Conservation (phyloP, 2,113 vertebrate species). For the Aspiorhynchus laticeps region DNA sequence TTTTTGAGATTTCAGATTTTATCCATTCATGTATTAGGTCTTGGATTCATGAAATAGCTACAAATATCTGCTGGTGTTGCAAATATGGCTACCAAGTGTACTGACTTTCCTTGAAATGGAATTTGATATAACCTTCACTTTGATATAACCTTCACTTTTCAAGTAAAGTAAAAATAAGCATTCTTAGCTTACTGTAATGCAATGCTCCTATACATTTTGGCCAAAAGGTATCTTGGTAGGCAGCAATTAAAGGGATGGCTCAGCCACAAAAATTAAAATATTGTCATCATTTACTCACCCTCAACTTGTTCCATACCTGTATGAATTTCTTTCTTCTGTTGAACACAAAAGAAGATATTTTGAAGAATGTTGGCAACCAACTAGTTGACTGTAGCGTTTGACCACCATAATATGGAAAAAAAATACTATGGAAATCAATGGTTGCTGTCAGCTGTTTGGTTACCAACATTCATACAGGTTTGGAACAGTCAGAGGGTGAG, state of each 20-base stretch:
- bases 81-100: neutral
- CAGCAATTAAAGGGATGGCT: neutral
- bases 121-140: neutral
- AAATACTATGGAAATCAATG: too few species aligned
- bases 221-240: neutral
- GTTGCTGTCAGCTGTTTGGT: too few species aligned
- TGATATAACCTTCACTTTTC: too few species aligned
- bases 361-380: too few species aligned
- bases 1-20: neutral
- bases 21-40: neutral
- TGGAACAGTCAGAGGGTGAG: neutral
- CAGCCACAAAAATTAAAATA: too few species aligned
- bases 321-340: neutral
- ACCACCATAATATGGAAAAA: too few species aligned
- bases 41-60: neutral
- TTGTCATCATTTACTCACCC: neutral
- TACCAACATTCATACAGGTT: too few species aligned
- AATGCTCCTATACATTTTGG: neutral
- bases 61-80: neutral
- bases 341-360: neutral
- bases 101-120: neutral
- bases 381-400: too few species aligned
- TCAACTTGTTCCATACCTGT: neutral
- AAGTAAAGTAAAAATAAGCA: too few species aligned
- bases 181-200: neutral